These are phyloP conservation scores for Netta rufina DNA, from an alignment of 2,797 vertebrate genomes.

Conservation along the genomic window DNA sequence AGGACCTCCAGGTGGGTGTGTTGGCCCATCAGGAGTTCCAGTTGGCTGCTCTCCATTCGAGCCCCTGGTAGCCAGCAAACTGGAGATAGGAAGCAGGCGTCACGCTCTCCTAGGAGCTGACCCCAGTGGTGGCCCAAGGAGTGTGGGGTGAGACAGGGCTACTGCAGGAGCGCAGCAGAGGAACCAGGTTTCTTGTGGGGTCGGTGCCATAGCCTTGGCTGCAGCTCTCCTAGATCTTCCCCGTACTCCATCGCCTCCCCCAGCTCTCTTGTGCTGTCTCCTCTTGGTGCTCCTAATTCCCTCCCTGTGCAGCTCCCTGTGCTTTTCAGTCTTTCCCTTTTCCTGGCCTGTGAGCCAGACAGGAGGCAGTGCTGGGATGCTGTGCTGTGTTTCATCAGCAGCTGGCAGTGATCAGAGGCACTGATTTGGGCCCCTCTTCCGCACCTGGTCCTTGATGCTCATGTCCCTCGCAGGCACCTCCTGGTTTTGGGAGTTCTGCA, in stretches of 20 bases:
- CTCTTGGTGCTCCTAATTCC: too few relatives aligned
- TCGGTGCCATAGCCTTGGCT: neutral
- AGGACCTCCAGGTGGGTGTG: neutral
- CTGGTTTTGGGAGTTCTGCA: neutral
- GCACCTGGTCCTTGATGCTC: neutral
- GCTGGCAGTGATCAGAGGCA: neutral
- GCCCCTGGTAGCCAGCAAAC: fast-evolving
- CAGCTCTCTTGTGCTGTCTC: neutral
- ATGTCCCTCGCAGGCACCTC: fast-evolving
- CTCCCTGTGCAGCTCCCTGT: neutral
- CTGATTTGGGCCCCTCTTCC: neutral
- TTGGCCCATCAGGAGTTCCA: fast-evolving
- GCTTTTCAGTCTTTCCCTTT: neutral
- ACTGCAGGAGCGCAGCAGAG: neutral
- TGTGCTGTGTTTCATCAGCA: neutral
- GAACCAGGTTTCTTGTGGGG: fast-evolving
- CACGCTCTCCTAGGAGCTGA: neutral
- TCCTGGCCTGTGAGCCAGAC: neutral
- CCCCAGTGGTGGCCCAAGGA: neutral
- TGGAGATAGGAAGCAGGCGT: fast-evolving
- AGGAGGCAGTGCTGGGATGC: neutral
- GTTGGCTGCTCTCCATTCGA: fast-evolving
- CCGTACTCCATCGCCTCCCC: neutral
- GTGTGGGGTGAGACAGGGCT: neutral
- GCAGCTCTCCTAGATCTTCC: neutral